phyloP scores from a whole-genome alignment of 1,140 invertebrate genomes.

The Drosophila varians region DNA sequence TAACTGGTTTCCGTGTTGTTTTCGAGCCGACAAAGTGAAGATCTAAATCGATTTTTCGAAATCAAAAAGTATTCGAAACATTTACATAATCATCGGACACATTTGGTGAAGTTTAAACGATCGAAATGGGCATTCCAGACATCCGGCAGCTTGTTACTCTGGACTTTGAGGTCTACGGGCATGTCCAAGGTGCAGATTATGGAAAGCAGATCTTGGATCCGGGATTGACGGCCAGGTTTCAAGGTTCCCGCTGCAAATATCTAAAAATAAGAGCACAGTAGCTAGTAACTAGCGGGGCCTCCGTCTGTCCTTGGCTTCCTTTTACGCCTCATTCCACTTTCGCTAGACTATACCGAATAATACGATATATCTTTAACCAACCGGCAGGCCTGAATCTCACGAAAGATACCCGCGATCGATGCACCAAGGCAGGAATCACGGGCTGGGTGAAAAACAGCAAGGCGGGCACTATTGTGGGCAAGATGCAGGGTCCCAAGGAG shows the following conservation, averaged over 20 bases:
- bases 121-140: constrained; percentile 86
- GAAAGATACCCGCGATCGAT: constrained; percentile 93
- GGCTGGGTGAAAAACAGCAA: constrained; percentile 97
- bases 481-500: constrained; percentile 92
- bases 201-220: neutral
- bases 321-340: constrained; percentile 33
- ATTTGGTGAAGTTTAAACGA: constrained; percentile 17
- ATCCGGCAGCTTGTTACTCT: constrained; percentile 88
- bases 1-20: neutral
- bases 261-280: constrained; percentile 59
- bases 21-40: neutral
- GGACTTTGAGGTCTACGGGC: constrained; percentile 94
- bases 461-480: constrained; percentile 92
- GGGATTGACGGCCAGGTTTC: neutral
- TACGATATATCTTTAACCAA: constrained; percentile 25
- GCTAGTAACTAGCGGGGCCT: constrained; percentile 38
- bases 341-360: constrained; percentile 22
- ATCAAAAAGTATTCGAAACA: neutral
- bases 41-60: constrained; percentile 29
- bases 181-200: constrained; percentile 90
- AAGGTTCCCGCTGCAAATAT: neutral
- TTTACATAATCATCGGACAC: constrained; percentile 27
- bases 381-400: constrained; percentile 92
- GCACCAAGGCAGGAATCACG: constrained; percentile 88
- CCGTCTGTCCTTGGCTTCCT: constrained; percentile 59